phyloP scores from a whole-genome alignment of 1,140 invertebrate species.

The Drosophila nebulosa region DNA sequence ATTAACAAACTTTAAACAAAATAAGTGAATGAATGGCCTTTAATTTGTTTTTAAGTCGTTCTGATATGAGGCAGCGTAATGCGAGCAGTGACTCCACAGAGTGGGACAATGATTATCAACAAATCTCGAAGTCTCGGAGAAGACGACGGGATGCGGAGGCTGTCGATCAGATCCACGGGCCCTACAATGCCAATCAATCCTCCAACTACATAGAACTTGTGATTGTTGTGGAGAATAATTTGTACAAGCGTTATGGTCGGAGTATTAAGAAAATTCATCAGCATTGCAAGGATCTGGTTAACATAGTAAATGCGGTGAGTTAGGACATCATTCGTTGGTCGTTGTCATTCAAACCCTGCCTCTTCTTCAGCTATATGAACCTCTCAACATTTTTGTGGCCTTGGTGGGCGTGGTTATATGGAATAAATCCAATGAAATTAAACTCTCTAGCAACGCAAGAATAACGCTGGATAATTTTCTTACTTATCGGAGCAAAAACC shows the following conservation, averaged over 20 bases:
- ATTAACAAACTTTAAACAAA: background rate
- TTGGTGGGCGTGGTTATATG: conserved; percentile 98
- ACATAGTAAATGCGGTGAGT: conserved; percentile 97
- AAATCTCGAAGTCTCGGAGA: too few species aligned
- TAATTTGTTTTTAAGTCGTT: conserved; percentile 82
- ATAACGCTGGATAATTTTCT: conserved; percentile 94
- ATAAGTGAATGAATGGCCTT: conserved; percentile 18
- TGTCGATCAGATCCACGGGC: conserved; percentile 84
- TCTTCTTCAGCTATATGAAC: conserved; percentile 89
- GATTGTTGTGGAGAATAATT: conserved; percentile 93
- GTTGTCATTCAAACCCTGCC: background rate
- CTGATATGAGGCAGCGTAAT: conserved; percentile 85
- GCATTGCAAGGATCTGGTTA: conserved; percentile 94
- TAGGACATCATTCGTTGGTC: background rate
- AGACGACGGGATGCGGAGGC: conserved; percentile 83
- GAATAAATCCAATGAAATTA: conserved; percentile 92
- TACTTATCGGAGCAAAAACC: conserved; percentile 89
- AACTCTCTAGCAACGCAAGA: conserved; percentile 90
- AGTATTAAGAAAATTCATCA: conserved; percentile 87
- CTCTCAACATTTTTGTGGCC: conserved; percentile 96
- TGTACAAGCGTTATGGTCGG: conserved; percentile 88
- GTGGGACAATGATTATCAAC: too few species aligned
- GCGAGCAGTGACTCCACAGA: conserved; percentile 85
- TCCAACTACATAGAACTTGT: conserved; percentile 96
- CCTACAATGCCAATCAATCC: conserved; percentile 92